Percentiles rank a stretch among this genome's conserved stretches.
Evolutionary conservation across 2,888 invertebrate species (phyloP).

Genomic region (Aleiodes testaceus): DNA sequence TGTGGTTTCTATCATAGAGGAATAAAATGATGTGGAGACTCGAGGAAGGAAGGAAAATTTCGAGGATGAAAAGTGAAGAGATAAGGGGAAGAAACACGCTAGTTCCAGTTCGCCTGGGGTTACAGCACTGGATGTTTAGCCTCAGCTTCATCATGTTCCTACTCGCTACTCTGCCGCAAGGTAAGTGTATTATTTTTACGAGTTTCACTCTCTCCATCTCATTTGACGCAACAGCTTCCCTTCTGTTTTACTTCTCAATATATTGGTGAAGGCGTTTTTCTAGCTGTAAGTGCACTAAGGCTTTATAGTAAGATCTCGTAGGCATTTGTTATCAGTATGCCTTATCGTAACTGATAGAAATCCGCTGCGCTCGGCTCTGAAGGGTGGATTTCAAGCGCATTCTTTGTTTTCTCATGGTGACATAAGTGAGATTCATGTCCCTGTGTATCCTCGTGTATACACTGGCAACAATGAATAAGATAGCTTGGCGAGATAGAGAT

Average conservation of each 20-base stretch:
- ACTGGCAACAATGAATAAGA: too few species aligned
- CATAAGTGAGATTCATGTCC: too few species aligned
- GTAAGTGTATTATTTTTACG: slow-evolving; percentile 56
- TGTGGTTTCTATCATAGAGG: background rate
- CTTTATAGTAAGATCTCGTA: background rate
- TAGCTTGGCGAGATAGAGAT: too few species aligned
- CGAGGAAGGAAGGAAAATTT: slow-evolving; percentile 42
- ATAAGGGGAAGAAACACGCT: slow-evolving; percentile 47
- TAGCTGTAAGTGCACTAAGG: too few species aligned
- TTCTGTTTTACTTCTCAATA: background rate
- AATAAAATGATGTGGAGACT: slow-evolving; percentile 26
- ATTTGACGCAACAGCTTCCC: background rate
- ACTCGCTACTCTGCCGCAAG: slow-evolving; percentile 68
- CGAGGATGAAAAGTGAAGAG: slow-evolving; percentile 46
- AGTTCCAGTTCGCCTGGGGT: slow-evolving; percentile 46
- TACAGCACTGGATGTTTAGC: slow-evolving; percentile 62
- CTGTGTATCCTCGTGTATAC: too few species aligned
- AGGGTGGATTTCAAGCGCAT: too few species aligned
- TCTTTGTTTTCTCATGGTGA: too few species aligned
- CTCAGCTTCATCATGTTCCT: slow-evolving; percentile 62
- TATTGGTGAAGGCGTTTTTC: background rate
- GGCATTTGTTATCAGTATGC: slow-evolving; percentile 29
- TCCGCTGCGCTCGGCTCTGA: background rate
- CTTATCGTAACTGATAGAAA: slow-evolving; percentile 22
- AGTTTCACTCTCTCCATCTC: slow-evolving; percentile 20